phyloP scores from a whole-genome alignment of 2,113 vertebrate genomes.

The Onychostoma macrolepis region DNA sequence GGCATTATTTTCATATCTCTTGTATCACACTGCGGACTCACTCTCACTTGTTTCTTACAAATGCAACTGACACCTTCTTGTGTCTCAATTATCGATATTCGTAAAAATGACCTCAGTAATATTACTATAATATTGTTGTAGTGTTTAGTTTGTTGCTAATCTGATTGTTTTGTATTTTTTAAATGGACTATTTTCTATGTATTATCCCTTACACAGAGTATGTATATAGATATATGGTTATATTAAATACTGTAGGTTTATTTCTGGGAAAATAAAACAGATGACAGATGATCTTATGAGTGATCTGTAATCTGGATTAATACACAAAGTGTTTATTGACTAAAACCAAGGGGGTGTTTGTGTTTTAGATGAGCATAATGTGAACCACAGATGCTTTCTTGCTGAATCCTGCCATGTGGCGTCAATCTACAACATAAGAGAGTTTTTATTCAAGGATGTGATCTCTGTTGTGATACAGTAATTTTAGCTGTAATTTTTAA shows the following conservation, averaged over 20 bases:
- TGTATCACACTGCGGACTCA: neutral
- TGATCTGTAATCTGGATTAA: neutral
- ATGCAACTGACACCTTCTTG: neutral
- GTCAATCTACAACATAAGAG: neutral
- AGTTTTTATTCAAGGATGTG: neutral
- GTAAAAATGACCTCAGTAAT: neutral
- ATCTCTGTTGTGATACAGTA: neutral
- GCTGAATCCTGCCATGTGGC: neutral
- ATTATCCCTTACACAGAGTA: neutral
- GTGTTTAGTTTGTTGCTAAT: neutral
- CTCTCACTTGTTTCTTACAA: neutral
- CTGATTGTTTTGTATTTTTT: neutral
- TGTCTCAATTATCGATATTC: neutral
- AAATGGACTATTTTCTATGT: neutral
- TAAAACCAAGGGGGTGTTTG: neutral
- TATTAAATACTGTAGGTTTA: neutral
- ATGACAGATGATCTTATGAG: neutral
- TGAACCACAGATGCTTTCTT: neutral
- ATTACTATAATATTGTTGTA: neutral
- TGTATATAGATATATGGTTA: neutral
- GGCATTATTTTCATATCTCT: neutral
- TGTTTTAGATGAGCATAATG: neutral
- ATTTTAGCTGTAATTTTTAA: neutral
- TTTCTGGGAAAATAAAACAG: neutral
- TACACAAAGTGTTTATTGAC: neutral